phyloP scores from a whole-genome alignment of 2,113 vertebrate species.

The Xenopus laevis region DNA sequence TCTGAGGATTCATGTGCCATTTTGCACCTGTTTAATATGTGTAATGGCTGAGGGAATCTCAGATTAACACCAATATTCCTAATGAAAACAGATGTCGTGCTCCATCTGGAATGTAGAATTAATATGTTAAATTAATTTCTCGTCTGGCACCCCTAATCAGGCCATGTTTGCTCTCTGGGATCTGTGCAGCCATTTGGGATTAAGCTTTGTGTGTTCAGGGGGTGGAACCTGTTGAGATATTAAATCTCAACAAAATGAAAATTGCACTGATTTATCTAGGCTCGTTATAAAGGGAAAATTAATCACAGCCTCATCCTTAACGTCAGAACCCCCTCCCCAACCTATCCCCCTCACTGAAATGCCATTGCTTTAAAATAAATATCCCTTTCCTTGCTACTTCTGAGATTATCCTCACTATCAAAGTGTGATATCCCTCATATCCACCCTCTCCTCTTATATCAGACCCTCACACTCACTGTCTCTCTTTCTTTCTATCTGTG shows the following conservation, averaged over 20 bases:
- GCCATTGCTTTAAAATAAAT: no score
- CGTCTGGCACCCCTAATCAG: conserved; percentile 61
- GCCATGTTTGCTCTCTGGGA: conserved; percentile 71
- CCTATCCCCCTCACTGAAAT: neutral
- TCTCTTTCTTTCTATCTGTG: no score
- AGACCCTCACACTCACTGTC: no score
- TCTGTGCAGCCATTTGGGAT: conserved; percentile 79
- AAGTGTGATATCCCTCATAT: no score
- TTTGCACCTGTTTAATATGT: conserved; percentile 53
- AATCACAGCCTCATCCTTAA: conserved; percentile 76
- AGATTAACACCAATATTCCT: conserved; percentile 71
- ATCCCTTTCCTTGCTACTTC: no score
- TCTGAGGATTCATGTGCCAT: no score
- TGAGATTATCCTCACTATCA: no score
- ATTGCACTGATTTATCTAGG: conserved; percentile 90
- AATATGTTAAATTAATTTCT: conserved; percentile 62
- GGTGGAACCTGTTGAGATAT: conserved; percentile 68
- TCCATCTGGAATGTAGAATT: conserved; percentile 65
- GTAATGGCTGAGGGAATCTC: conserved; percentile 64
- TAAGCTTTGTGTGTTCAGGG: conserved; percentile 61
- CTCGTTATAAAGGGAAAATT: conserved; percentile 81
- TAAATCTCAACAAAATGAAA: conserved; percentile 96
- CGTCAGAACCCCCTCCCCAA: conserved; percentile 53
- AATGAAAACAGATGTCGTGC: conserved; percentile 73
- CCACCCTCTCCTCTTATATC: no score